Evolutionary conservation across 1,140 invertebrate species (phyloP).

Genomic region (Panagrolaimus sp.): DNA sequence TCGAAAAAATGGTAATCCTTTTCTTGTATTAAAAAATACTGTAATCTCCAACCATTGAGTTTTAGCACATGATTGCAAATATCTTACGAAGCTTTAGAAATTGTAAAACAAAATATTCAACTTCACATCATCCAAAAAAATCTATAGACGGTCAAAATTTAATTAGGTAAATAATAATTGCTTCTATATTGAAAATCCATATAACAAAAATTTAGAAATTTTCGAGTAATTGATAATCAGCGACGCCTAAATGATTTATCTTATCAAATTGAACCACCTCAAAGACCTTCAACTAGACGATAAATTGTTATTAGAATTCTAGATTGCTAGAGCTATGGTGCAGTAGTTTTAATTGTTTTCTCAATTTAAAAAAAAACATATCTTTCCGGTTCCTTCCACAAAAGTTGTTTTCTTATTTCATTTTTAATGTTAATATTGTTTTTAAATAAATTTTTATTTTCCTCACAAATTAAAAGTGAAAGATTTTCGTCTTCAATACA

Average conservation of each 20-base stretch:
- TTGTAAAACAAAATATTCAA: constrained; percentile 64
- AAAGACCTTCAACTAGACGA: constrained; percentile 66
- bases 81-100: constrained; percentile 72
- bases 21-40: not conserved
- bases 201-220: constrained; percentile 59
- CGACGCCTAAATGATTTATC: constrained; percentile 70
- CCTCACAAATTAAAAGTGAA: too few species aligned
- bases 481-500: too few species aligned
- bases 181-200: constrained; percentile 19
- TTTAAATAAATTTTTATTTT: not conserved
- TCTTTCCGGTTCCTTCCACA: not conserved
- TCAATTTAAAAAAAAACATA: not conserved
- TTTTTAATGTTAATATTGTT: not conserved
- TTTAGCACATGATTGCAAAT: constrained; percentile 72
- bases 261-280: constrained; percentile 61
- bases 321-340: not conserved
- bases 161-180: constrained; percentile 16
- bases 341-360: not conserved
- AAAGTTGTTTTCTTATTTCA: not conserved
- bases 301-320: not conserved
- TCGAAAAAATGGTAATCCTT: constrained; percentile 72
- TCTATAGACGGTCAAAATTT: constrained; percentile 16
- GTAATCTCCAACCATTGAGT: not conserved
- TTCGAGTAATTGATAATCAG: constrained; percentile 74
- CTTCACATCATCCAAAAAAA: not conserved